phyloP scores from a whole-genome alignment of 64 coral and sea anemone species.

The Stichodactyla helianthus region DNA sequence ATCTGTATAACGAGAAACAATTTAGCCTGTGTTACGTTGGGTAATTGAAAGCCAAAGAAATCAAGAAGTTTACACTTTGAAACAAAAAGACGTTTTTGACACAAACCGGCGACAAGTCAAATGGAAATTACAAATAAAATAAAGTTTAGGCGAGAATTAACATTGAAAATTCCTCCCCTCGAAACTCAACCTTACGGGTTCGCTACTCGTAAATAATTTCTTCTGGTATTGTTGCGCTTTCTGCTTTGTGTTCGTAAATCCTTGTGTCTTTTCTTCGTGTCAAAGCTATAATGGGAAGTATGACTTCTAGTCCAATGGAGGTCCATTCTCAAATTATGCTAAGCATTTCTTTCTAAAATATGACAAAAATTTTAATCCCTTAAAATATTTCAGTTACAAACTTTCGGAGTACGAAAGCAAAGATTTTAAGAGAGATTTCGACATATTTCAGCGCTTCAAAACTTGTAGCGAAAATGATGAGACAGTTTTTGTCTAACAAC shows the following conservation, averaged over 20 bases:
- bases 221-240: not conserved
- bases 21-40: not conserved
- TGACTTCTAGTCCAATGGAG: not conserved
- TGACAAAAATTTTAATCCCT: conserved; percentile 1
- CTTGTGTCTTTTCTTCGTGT: not conserved
- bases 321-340: no score
- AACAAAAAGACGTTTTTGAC: not conserved
- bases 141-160: not conserved
- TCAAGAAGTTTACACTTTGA: not conserved
- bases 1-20: conserved; percentile 9
- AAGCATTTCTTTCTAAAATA: not conserved
- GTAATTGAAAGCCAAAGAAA: not conserved
- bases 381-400: not conserved
- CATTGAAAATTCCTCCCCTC: not conserved
- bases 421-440: not conserved
- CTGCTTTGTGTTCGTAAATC: not conserved
- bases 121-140: not conserved
- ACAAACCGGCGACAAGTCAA: not conserved
- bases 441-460: not conserved
- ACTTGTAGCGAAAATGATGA: not conserved
- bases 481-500: not conserved
- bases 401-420: no score
- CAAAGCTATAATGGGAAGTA: not conserved
- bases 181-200: no score
- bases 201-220: not conserved